A percentile compares a stretch with the other conserved stretches of the same genome.
phyloP scores from a whole-genome alignment of 2,888 invertebrate species.

The Hylaea fasciaria region DNA sequence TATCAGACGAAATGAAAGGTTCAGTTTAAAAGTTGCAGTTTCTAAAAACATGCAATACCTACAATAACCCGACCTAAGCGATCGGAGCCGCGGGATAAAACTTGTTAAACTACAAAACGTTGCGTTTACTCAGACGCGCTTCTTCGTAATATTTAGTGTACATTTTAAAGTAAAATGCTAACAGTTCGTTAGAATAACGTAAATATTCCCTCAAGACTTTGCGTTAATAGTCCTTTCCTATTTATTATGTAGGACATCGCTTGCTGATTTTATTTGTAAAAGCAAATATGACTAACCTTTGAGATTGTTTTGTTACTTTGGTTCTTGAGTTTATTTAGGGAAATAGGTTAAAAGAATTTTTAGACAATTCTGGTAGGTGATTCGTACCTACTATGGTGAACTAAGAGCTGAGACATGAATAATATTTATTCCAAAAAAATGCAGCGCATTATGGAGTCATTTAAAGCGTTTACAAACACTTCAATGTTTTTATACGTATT shows the following conservation, averaged over 20 bases:
- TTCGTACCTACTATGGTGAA: too few species aligned
- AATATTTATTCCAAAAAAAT: too few species aligned
- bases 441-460: not conserved
- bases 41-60: too few species aligned
- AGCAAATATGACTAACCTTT: conserved; percentile 4
- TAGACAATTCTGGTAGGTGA: too few species aligned
- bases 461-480: not conserved
- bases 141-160: conserved; percentile 27
- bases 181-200: conserved; percentile 34
- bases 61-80: not conserved
- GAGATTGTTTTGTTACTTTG: conserved; percentile 22
- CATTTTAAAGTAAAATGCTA: conserved; percentile 21
- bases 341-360: not conserved
- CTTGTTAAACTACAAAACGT: conserved; percentile 13
- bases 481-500: not conserved
- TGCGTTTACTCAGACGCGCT: conserved; percentile 19
- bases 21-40: too few species aligned
- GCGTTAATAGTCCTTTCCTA: conserved; percentile 8
- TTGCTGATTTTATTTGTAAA: not conserved
- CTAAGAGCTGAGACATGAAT: too few species aligned
- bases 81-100: conserved; percentile 4
- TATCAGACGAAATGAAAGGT: too few species aligned
- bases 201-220: conserved; percentile 27
- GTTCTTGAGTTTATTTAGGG: conserved; percentile 4
- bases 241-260: conserved; percentile 12